These are phyloP conservation scores for Edolisoma coerulescens DNA, from an alignment of 2,113 vertebrate genomes.

Conservation along the genomic window DNA sequence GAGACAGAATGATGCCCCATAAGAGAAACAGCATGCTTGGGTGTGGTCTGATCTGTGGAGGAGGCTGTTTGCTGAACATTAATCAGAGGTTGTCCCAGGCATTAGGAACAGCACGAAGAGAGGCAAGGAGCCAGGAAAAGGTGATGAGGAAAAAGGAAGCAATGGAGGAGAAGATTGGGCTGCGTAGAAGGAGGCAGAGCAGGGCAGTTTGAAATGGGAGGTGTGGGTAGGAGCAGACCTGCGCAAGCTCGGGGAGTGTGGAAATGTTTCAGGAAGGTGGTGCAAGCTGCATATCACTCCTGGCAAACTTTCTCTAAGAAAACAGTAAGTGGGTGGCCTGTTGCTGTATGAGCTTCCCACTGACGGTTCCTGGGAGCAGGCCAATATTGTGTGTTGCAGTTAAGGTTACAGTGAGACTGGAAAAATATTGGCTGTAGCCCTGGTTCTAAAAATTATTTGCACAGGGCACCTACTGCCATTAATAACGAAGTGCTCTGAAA, in stretches of 20 bases:
- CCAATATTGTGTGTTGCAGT: slow-evolving; percentile 36
- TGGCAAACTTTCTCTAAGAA: slow-evolving; percentile 55
- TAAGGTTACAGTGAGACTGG: slow-evolving; percentile 33
- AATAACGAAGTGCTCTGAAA: neutral
- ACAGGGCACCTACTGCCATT: neutral
- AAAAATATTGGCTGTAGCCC: slow-evolving; percentile 23
- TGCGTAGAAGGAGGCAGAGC: neutral
- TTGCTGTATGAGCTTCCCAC: slow-evolving; percentile 16
- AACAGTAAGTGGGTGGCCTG: slow-evolving; percentile 57
- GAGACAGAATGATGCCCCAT: neutral
- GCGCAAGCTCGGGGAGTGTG: neutral
- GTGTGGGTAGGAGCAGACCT: neutral
- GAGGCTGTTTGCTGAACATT: slow-evolving; percentile 38
- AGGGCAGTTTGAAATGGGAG: neutral
- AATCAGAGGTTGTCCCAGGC: slow-evolving; percentile 33
- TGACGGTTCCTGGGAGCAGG: slow-evolving; percentile 10
- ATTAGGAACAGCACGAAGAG: neutral
- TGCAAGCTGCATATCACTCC: slow-evolving; percentile 37
- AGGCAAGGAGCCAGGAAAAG: neutral
- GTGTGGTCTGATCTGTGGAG: neutral
- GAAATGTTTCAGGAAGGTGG: slow-evolving; percentile 44
- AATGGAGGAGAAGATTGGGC: neutral
- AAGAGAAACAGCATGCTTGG: neutral
- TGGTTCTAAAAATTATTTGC: slow-evolving; percentile 22
- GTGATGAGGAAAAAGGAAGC: slow-evolving; percentile 7